Evolutionary conservation across 2,797 vertebrate genomes (phyloP).

Genomic region (Mastacembelus armatus): DNA sequence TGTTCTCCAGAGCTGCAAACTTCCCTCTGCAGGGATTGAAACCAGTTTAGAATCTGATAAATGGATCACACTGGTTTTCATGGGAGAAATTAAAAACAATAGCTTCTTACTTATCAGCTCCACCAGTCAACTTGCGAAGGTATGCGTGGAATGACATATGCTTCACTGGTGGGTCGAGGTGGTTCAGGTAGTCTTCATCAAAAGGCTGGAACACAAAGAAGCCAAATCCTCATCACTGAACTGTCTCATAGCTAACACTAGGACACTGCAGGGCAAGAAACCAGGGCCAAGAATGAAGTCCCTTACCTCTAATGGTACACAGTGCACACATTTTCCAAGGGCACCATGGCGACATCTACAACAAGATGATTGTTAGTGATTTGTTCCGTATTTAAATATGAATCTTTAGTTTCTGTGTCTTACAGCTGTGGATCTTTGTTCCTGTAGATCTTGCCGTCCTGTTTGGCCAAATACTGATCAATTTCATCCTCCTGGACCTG

Average conservation of each 20-base stretch:
- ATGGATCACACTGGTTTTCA: accelerated
- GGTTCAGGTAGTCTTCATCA: conserved; percentile 99
- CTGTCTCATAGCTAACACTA: neutral
- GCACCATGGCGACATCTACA: conserved; percentile 94
- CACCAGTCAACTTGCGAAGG: conserved; percentile 97
- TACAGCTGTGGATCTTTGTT: conserved; percentile 94
- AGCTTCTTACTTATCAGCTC: conserved; percentile 94
- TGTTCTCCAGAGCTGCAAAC: conserved; percentile 98
- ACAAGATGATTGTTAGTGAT: conserved; percentile 13
- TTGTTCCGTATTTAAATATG: neutral
- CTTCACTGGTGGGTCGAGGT: conserved; percentile 98
- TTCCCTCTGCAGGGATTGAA: conserved; percentile 87
- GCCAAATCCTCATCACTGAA: neutral
- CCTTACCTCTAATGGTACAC: conserved; percentile 96
- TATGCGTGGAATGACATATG: conserved; percentile 99
- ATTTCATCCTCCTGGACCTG: conserved; percentile 94
- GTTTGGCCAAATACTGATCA: conserved; percentile 94
- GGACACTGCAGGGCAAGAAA: neutral
- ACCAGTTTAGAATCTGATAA: neutral
- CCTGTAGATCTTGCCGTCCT: conserved; percentile 97
- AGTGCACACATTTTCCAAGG: conserved; percentile 97
- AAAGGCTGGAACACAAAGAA: conserved; percentile 88
- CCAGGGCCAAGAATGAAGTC: neutral
- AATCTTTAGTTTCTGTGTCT: conserved; percentile 57
- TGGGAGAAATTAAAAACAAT: neutral